phyloP scores from a whole-genome alignment of 2,888 invertebrate genomes.

The Ichneumon xanthorius region DNA sequence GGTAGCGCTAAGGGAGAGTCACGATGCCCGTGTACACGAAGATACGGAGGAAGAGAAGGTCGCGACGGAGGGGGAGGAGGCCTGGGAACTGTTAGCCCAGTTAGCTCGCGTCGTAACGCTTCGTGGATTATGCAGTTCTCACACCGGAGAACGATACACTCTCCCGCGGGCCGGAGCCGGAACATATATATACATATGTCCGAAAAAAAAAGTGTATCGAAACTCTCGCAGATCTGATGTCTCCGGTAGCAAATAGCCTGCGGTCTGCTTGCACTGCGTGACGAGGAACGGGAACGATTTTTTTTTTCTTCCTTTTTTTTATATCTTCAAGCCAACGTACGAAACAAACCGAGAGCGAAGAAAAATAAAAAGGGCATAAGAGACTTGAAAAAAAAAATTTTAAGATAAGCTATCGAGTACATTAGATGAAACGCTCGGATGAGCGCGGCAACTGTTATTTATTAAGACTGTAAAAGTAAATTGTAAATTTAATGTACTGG shows the following conservation, averaged over 20 bases:
- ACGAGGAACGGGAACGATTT: slow-evolving; percentile 32
- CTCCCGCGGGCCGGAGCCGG: slow-evolving; percentile 27
- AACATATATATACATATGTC: not conserved
- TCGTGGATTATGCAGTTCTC: slow-evolving; percentile 76
- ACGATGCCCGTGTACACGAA: slow-evolving; percentile 8
- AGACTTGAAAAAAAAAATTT: not conserved
- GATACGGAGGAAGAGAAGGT: slow-evolving; percentile 51
- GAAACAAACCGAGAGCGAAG: slow-evolving; percentile 1
- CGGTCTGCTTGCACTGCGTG: slow-evolving; percentile 4
- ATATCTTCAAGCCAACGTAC: not conserved
- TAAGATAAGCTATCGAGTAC: not conserved
- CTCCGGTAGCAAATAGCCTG: slow-evolving; percentile 19
- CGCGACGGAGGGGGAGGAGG: slow-evolving; percentile 53
- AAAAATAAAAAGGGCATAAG: not conserved
- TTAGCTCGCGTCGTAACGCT: slow-evolving; percentile 78
- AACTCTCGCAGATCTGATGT: slow-evolving; percentile 33
- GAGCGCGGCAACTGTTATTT: not conserved
- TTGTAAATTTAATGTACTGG: no score
- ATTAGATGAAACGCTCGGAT: not conserved
- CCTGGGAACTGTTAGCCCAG: slow-evolving; percentile 81
- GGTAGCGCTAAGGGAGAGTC: slow-evolving; percentile 40
- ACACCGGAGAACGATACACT: slow-evolving; percentile 68
- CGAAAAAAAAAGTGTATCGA: slow-evolving; percentile 49
- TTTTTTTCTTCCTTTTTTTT: slow-evolving; percentile 6
- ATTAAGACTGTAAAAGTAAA: not conserved